Percentiles rank a stretch among this genome's conserved stretches.
Conservation (phyloP, 2,888 invertebrate genomes). For the Drosophila rellima region DNA sequence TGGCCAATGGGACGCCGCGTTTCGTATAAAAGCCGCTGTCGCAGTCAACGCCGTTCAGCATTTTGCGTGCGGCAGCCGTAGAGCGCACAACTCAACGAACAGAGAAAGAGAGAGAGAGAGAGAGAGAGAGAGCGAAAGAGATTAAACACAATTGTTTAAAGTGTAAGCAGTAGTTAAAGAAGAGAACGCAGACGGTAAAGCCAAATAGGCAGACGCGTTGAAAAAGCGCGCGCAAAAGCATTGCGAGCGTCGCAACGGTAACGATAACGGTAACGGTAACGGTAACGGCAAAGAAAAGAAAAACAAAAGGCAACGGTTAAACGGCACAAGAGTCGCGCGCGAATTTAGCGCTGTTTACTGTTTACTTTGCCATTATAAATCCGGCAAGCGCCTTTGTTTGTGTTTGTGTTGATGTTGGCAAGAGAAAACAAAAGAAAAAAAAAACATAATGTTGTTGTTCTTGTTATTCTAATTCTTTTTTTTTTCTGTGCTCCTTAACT, state of each 20-base stretch:
- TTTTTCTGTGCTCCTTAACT: slow-evolving; percentile 1
- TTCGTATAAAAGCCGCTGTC: slow-evolving; percentile 62
- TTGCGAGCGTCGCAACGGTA: slow-evolving; percentile 25
- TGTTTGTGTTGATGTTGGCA: slow-evolving; percentile 66
- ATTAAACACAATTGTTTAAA: slow-evolving; percentile 5
- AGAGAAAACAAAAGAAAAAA: too few relatives aligned
- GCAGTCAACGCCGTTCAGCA: slow-evolving; percentile 51
- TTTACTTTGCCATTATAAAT: slow-evolving; percentile 76
- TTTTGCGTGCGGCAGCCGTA: slow-evolving; percentile 75
- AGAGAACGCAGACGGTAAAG: slow-evolving; percentile 4
- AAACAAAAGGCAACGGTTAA: slow-evolving; percentile 42
- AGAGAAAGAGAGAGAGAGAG: not conserved
- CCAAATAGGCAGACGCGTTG: slow-evolving; percentile 41
- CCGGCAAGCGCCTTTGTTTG: slow-evolving; percentile 58
- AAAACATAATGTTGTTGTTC: slow-evolving; percentile 19
- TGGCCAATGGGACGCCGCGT: slow-evolving; percentile 22
- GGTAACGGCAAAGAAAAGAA: too few relatives aligned
- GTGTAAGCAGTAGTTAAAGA: slow-evolving; percentile 9
- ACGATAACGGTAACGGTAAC: too few relatives aligned
- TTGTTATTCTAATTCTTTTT: not conserved
- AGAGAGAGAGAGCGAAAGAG: not conserved
- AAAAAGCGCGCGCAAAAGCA: slow-evolving; percentile 77
- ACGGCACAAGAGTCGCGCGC: slow-evolving; percentile 63
- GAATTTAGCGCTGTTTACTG: slow-evolving; percentile 71
- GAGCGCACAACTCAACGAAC: slow-evolving; percentile 52